Percentiles rank a stretch among this genome's conserved stretches.
Conservation (phyloP, 2,888 invertebrate species). For the Ganaspis brasiliensis region DNA sequence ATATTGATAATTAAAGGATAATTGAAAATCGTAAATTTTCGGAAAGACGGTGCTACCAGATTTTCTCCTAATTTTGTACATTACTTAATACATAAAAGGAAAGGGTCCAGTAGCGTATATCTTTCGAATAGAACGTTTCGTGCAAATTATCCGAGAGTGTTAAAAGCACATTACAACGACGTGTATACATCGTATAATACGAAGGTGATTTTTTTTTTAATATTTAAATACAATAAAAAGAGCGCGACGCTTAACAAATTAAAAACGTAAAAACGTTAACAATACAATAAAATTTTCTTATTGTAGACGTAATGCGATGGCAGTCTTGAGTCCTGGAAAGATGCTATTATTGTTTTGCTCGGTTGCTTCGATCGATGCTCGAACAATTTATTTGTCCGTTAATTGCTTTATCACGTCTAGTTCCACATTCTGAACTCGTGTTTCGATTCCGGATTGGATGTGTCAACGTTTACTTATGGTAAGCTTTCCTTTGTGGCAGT, state of each 20-base stretch:
- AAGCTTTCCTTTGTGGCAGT: slow-evolving; percentile 78
- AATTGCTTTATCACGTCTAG: slow-evolving; percentile 57
- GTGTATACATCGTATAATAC: slow-evolving; percentile 23
- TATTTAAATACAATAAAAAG: slow-evolving; percentile 60
- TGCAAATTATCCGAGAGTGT: slow-evolving; percentile 26
- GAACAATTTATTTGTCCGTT: slow-evolving; percentile 46
- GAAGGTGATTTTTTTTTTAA: slow-evolving; percentile 43
- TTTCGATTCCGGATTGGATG: slow-evolving; percentile 60
- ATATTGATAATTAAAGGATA: no score
- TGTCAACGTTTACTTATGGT: slow-evolving; percentile 72
- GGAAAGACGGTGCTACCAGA: slow-evolving; percentile 15
- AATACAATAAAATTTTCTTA: slow-evolving; percentile 77
- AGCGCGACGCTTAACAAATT: slow-evolving; percentile 77
- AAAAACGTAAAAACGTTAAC: slow-evolving; percentile 79
- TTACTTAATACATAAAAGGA: slow-evolving; percentile 11
- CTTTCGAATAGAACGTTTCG: slow-evolving; percentile 25
- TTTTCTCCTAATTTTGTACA: neutral
- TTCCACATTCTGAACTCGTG: slow-evolving; percentile 58
- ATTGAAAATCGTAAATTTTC: neutral
- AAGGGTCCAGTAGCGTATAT: neutral
- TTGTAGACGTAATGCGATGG: slow-evolving; percentile 77
- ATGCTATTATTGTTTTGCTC: slow-evolving; percentile 75
- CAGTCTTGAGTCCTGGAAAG: slow-evolving; percentile 79
- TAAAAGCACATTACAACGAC: slow-evolving; percentile 34
- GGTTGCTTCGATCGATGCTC: slow-evolving; percentile 63